Percentiles rank a stretch among this genome's conserved stretches.
Conservation (phyloP, 2,113 vertebrate genomes). For the Chaetorhynchus papuensis region DNA sequence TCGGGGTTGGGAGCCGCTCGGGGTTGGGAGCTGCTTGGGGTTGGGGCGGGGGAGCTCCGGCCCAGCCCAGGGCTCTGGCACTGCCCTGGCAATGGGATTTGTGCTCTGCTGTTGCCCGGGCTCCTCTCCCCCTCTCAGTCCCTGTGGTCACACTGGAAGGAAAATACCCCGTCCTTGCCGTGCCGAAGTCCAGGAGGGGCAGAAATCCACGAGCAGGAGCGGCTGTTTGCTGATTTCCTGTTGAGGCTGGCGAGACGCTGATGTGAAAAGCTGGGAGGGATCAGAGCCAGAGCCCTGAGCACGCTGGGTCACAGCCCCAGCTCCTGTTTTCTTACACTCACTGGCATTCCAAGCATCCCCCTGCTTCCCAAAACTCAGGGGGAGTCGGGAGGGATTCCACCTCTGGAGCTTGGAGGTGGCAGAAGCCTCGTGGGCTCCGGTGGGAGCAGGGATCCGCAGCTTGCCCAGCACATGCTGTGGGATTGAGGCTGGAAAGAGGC, state of each 20-base stretch:
- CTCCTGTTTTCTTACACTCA: background rate
- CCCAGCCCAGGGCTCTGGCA: background rate
- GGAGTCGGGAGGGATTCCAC: background rate
- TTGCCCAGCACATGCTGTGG: background rate
- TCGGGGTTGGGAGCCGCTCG: too few species aligned
- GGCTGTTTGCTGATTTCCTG: background rate
- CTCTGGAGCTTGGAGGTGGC: background rate
- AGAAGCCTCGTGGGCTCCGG: background rate
- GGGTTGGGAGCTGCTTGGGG: too few species aligned
- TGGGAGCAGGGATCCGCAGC: background rate
- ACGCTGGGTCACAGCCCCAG: background rate
- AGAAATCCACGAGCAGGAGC: background rate
- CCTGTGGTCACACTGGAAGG: background rate
- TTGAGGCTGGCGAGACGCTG: background rate
- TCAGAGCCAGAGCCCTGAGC: background rate
- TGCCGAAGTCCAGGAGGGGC: background rate
- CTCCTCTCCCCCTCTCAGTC: background rate
- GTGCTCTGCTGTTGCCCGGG: background rate
- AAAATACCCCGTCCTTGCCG: background rate
- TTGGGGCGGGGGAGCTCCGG: background rate
- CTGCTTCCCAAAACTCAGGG: background rate
- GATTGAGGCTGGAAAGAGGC: rapidly evolving
- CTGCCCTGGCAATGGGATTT: background rate
- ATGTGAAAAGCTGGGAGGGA: background rate
- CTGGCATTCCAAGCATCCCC: background rate